Evolutionary conservation across 2,113 vertebrate genomes (phyloP), one percentile per base, ranked within the genome.

Genomic region (Todiramphus chloris): DNA sequence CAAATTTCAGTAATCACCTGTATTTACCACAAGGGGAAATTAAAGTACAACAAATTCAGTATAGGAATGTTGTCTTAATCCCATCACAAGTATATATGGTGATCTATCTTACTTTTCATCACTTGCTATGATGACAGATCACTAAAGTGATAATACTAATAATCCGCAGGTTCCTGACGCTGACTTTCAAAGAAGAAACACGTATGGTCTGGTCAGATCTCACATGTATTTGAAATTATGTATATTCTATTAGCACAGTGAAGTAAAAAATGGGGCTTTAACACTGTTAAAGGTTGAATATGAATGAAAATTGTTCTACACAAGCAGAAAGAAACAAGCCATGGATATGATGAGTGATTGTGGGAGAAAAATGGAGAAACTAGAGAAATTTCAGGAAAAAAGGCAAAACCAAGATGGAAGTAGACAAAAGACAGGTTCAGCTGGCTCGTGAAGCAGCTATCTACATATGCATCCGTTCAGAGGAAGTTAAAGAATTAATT

Each of bases 1-100:
- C 74, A 93, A 83, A 93, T 78, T 90, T 96, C 87, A 94, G 64
- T 83, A 94, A 91, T 69, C 69, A 83, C 39, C 18, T 59, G 20
- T 78, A 62, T 66, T 84, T 96, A 90, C 59, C 51, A 74, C 64
- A 30, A 78, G 39, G 19, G 9, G 37, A 44, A 58, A 88, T 18
- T 41, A 25, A 90, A 77, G 43, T 81, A 63, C 1, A 9, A 41
- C 35, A 62, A 37, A 63, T 43, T 84, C 46, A 55, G 51, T 35
- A 46, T 10, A 11, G 31, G 58, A 64, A 39, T 7, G 9, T 39
- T 66, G 50, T 70, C 27, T 43, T 46, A n/a, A 80, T 55, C 10
- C 13, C 33, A 43, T 18, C n/a, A 59, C 17, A 41, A 59, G 44
- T 80, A 41, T 18, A 33, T 64, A n/a, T 41, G 16, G n/a, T 23